Evolutionary conservation across 2,888 invertebrate genomes (phyloP), one percentile per base, ranked within the genome.

Genomic region (Drosophila neonasuta): DNA sequence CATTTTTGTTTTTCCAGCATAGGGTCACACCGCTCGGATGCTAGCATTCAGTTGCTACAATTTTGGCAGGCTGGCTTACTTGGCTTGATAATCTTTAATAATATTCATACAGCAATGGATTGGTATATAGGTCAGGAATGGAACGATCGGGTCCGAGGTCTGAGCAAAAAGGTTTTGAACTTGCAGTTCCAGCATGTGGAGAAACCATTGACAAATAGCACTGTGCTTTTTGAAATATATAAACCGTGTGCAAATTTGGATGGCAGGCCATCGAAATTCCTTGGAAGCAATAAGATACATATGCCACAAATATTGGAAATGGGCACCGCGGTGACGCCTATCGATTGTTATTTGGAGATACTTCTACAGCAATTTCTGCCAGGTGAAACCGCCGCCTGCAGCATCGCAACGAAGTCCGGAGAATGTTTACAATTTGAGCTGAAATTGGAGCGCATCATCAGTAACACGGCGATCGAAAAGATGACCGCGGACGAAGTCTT

Each of bases 331-430:
- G 74, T 90, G 59, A 90, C 91, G 3, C 91, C 91, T 3, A 79
- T 92, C 54, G 92, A 92, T 70, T 91, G 90, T 61, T 90, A 91
- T 65, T 73, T 92, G 46, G 92, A 93, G 76, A 77, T 91, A 49
- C 88, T 92, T 50, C 80, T 93, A 58, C 89, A 89, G 57, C 91
- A 91, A 61, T 92, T 93, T 92, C 68, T 91, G 30, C 76, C 86
- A 3, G 90, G 91, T 15, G 93, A 93, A 89, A 88, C 84, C 9
- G 90, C 92, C 0, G 81, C 79, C n/a, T 92, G 92, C 73, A 86
- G 71, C 17, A 90, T 93, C 49, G 67, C 74, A 49, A 87, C 91
- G 0, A 89, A 89, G 63, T 50, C 72, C 11, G 79, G 71, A 0
- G 60, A 69, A 0, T 54, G 24, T 0, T 77, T 91, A 9, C 75